Conservation (phyloP, 2,113 vertebrate species). For the Spea multiplicata region DNA sequence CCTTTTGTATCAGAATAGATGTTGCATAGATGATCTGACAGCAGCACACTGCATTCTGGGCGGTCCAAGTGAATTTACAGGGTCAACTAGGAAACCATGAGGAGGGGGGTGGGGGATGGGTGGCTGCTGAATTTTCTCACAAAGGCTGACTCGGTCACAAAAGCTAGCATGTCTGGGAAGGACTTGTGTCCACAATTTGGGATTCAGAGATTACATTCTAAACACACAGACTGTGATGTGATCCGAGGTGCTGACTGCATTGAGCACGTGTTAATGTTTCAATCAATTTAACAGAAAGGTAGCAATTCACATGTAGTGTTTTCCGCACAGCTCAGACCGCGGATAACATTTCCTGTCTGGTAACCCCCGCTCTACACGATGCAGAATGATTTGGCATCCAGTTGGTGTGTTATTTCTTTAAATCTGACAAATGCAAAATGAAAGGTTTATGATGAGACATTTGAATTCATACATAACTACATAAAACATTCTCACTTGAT, state of each 20-base stretch:
- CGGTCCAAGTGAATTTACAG: constrained; percentile 19
- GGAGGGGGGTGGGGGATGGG: constrained; percentile 22
- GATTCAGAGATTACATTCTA: not conserved
- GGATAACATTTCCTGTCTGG: too few relatives aligned
- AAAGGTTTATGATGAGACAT: too few relatives aligned
- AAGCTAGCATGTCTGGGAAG: constrained; percentile 12
- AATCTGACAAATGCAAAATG: too few relatives aligned
- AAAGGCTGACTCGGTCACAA: constrained; percentile 21
- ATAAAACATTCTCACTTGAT: too few relatives aligned
- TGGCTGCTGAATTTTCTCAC: constrained; percentile 27
- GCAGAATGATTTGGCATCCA: too few relatives aligned
- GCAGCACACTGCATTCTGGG: constrained; percentile 1
- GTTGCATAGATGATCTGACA: not conserved
- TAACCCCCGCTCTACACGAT: too few relatives aligned
- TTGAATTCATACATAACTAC: too few relatives aligned
- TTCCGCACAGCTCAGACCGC: too few relatives aligned
- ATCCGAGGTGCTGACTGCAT: not conserved
- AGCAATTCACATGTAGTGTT: not conserved
- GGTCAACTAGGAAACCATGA: constrained; percentile 22
- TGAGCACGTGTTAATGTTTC: not conserved
- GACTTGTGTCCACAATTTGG: not conserved
- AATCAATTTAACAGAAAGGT: not conserved
- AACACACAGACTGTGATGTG: not conserved
- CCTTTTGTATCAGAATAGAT: not conserved
- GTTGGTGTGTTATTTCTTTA: too few relatives aligned